Conservation (phyloP, 2,888 invertebrate species). For the Strigamia maritima region DNA sequence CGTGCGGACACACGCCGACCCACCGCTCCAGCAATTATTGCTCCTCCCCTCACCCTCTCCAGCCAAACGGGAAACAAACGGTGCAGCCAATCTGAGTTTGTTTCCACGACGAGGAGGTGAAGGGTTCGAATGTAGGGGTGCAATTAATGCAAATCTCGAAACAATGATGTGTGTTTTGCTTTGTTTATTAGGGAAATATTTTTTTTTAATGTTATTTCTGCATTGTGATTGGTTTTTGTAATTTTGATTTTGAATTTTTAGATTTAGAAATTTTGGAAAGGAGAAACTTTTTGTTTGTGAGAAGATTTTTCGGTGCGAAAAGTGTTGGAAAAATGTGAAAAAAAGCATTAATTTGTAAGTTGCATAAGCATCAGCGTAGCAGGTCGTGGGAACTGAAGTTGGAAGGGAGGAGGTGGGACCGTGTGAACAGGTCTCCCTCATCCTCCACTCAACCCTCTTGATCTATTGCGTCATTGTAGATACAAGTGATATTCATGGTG, state of each 20-base stretch:
- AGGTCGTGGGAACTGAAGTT: neutral
- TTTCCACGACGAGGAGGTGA: neutral
- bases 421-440: conserved; percentile 4
- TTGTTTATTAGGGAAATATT: neutral
- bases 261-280: neutral
- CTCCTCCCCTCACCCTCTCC: neutral
- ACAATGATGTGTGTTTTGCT: neutral
- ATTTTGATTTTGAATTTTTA: neutral
- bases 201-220: too few relatives aligned
- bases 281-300: neutral
- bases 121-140: neutral
- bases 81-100: neutral
- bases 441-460: neutral
- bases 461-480: conserved; percentile 4
- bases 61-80: neutral
- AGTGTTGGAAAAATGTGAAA: too few relatives aligned
- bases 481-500: neutral
- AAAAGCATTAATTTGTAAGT: too few relatives aligned
- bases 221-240: neutral
- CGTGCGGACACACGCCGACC: conserved; percentile 26
- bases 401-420: neutral
- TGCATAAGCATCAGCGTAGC: neutral
- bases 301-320: too few relatives aligned
- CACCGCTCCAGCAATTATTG: neutral
- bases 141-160: too few relatives aligned